Base-by-base conservation (phyloP, 2,888 invertebrate species). In the Cryptophagus acutangulus region DNA sequence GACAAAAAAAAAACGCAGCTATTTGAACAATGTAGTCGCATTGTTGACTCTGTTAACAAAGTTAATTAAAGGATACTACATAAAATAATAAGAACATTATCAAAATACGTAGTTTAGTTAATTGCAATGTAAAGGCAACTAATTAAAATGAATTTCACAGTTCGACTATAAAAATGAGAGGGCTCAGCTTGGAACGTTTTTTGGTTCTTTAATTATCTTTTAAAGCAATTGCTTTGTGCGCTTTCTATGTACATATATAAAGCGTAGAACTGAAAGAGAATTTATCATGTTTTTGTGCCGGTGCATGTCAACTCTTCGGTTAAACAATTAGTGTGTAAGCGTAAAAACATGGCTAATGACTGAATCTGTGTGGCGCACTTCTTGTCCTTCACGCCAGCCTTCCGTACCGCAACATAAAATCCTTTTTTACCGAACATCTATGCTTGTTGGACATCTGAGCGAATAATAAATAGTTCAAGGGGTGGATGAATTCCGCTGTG, bases 201-300 rank as follows among this genome's bases (percentile, higher is more conserved):
- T 20, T 20, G 42, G 38, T 42, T 42, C 42, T 43, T 43, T 43
- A 43, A 43, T 43, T 43, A 43, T 43, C 38, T 38, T 43, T 43
- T 12, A 16, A 36, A 26, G 35, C 35, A 35, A 24, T 29, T 29
- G 40, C 40, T 40, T 44, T 36, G 37, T 35, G n/a, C n/a, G n/a
- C n/a, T n/a, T n/a, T n/a, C n/a, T n/a, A n/a, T n/a, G n/a, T n/a
- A n/a, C n/a, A n/a, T n/a, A n/a, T n/a, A n/a, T n/a, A n/a, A n/a
- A n/a, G n/a, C n/a, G n/a, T n/a, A n/a, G n/a, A n/a, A n/a, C n/a
- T n/a, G n/a, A n/a, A 40, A 26, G 34, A 37, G 34, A 33, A 40
- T 12, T 10, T 6, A 6, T 20, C 5, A 31, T 31, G 8, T 31
- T 31, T 10, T 29, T 31, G 12, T 20, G 9, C 12, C 16, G 5